Percentiles rank a stretch among this genome's conserved stretches.
These are phyloP conservation scores for Drosophila pallidifrons DNA, from an alignment of 1,140 invertebrate species.

Conservation along the genomic window DNA sequence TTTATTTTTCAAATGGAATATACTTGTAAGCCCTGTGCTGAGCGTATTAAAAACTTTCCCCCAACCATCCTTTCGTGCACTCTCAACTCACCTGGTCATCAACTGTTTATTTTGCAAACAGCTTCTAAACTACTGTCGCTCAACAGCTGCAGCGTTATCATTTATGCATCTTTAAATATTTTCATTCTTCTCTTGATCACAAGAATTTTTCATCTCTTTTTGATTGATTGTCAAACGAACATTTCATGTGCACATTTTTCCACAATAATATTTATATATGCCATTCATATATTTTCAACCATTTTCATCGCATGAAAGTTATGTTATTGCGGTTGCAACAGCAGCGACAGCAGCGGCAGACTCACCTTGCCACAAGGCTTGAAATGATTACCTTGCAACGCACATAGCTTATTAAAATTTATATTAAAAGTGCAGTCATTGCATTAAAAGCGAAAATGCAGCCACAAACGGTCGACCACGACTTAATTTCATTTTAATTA, in stretches of 20 bases:
- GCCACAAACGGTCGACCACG: constrained; percentile 36
- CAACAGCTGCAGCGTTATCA: background rate
- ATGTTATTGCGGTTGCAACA: constrained; percentile 5
- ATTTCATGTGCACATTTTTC: background rate
- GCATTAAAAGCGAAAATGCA: constrained; percentile 47
- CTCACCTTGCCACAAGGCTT: background rate
- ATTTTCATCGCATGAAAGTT: background rate
- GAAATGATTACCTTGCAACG: constrained; percentile 29
- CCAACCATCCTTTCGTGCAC: background rate
- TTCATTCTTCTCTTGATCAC: background rate
- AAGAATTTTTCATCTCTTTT: background rate
- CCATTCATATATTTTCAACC: background rate
- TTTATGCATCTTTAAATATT: background rate
- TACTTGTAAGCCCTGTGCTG: constrained; percentile 45
- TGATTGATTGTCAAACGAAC: constrained; percentile 5
- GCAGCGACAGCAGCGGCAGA: no score
- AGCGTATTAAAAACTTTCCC: constrained; percentile 46
- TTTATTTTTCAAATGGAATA: constrained; percentile 53
- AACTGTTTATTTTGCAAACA: background rate
- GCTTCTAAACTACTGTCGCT: background rate
- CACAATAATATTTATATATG: background rate
- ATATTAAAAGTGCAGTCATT: constrained; percentile 60
- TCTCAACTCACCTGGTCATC: background rate
- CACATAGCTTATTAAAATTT: constrained; percentile 46
- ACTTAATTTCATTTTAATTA: constrained; percentile 82